Evolutionary conservation across 2,113 vertebrate genomes (phyloP), one percentile per base, ranked within the genome.

Genomic region (Pantherophis guttatus): DNA sequence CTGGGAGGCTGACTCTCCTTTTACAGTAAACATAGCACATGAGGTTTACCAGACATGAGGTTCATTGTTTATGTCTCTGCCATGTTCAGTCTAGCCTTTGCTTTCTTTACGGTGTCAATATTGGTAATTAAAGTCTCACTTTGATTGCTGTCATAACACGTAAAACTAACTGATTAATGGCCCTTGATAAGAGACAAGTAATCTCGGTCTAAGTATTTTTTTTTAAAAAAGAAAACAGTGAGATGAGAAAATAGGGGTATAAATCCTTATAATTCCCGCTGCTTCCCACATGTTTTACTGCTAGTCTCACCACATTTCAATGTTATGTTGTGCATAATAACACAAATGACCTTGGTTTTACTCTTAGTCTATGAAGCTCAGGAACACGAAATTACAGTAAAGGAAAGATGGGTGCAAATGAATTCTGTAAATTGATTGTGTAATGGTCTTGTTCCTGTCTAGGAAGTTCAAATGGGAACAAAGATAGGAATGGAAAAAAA

Each of bases 11-110:
- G 21, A 39, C 70, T 29, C 1, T 75, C 21, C 55, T 8, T 8
- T 21, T 62, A 12, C 3, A 81, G 85, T 92, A 0, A 44, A 4
- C 17, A 33, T 1, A 93, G 0, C 7, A 1, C 11, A 21, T 26
- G 19, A n/a, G 0, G 90, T 33, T 90, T 93, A 59, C 87, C 15
- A 90, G 57, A 88, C 52, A 94, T 62, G 44, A n/a, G 21, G n/a
- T 0, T 91, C 24, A 87, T 44, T 90, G 1, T 33, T 90, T 90
- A 90, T 88, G 15, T 93, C 93, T 58, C 19, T 94, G 86, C 62
- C 95, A 54, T 59, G 92, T 75, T 93, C 92, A 94, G 93, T 87
- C 92, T 94, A 95, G 52, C 93, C 90, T 86, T 91, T 94, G 13
- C 94, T 94, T 55, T 26, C 92, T 86, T 94, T 50, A 44, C 10